Base-by-base conservation (phyloP, 2,888 invertebrate species). In the Subacronicta megacephala region DNA sequence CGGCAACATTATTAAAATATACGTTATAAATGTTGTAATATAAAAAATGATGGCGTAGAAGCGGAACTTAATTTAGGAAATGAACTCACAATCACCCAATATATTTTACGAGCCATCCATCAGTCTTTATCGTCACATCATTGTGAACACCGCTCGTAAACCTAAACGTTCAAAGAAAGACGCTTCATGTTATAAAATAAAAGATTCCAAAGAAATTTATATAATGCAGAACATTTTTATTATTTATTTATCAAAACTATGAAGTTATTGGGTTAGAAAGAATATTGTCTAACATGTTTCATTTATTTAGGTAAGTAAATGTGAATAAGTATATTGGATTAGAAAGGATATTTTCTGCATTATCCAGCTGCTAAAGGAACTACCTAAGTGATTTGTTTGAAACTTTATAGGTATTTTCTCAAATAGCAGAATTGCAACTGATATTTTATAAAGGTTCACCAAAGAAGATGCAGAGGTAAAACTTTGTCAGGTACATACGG, bases 41-140 rank as follows among this genome's bases (percentile, higher is more conserved):
- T 44, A 56, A 31, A 56, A 31, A 26, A 31, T n/a, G 31, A 31
- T 31, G 35, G 50, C 46, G 33, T 68, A 61, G 55, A 67, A 65
- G 58, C 60, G 52, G 60, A 68, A 77, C 73, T 71, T 71, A 72
- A 80, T 79, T 77, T 76, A 63, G 73, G 71, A 73, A 78, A 74
- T 77, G 76, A 75, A 72, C 71, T 70, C 69, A 71, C 76, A 78
- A 80, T 77, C 76, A 63, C 69, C 73, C 72, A 77, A 80, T 80
- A 80, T 74, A 74, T 72, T 77, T 80, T 73, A 80, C 67, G 80
- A 69, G 38, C 72, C 71, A 80, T 80, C 76, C 78, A 78, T 80
- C 80, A 80, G 59, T 46, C 60, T 74, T 78, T 78, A 79, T 76
- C 70, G 80, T 62, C 64, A 62, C 70, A 74, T 79, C 76, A 72